A percentile compares a stretch with the other conserved stretches of the same genome.
These are phyloP conservation scores for Drosophila ironensis DNA, from an alignment of 1,140 invertebrate genomes.

Conservation along the genomic window DNA sequence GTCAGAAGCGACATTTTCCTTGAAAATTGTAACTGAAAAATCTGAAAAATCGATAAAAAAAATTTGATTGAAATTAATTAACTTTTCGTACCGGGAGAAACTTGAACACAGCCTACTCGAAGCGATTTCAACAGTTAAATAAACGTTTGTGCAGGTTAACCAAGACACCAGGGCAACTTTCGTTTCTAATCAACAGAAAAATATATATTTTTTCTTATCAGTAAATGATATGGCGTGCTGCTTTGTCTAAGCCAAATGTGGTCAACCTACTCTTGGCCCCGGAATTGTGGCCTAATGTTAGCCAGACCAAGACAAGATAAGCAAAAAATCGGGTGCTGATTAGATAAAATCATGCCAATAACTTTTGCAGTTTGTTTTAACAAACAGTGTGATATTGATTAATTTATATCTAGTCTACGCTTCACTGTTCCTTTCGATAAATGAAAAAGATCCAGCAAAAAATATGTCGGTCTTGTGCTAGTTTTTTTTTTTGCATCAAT, in stretches of 20 bases:
- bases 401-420: neutral
- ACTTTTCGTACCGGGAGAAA: neutral
- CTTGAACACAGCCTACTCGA: conserved; percentile 35
- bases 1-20: conserved; percentile 78
- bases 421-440: neutral
- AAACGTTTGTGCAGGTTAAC: conserved; percentile 7
- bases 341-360: conserved; percentile 36
- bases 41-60: neutral
- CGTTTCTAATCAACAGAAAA: conserved; percentile 52
- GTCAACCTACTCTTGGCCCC: conserved; percentile 56
- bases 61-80: neutral
- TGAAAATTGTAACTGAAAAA: neutral
- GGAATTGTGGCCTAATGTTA: conserved; percentile 13
- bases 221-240: conserved; percentile 53
- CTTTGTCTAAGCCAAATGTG: conserved; percentile 62
- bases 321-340: conserved; percentile 33
- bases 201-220: conserved; percentile 45
- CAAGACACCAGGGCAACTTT: conserved; percentile 17
- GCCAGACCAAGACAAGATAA: conserved; percentile 54
- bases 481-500: no score
- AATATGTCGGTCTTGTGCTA: no score
- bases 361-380: conserved; percentile 1
- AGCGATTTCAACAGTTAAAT: conserved; percentile 39
- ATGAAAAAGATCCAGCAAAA: no score
- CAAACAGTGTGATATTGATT: conserved; percentile 35